Evolutionary conservation across 2,888 invertebrate genomes (phyloP).

Genomic region (Phoenoteleia sp.): DNA sequence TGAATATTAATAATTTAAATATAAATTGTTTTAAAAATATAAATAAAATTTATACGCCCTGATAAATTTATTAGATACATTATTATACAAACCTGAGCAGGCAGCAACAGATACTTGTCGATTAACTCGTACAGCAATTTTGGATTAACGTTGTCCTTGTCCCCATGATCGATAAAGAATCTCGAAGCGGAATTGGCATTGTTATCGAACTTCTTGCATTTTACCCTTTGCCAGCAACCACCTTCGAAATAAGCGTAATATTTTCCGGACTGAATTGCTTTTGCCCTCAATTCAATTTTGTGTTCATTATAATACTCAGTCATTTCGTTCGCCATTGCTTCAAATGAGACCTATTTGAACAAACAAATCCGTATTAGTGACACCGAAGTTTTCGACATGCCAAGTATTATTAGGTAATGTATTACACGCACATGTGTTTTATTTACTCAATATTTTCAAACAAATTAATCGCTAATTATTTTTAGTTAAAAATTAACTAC

Average conservation of each 20-base stretch:
- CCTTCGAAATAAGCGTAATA: slow-evolving; percentile 87
- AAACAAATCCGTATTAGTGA: too few relatives aligned
- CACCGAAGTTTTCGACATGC: too few relatives aligned
- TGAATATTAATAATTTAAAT: too few relatives aligned
- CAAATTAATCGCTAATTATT: too few relatives aligned
- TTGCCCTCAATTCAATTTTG: slow-evolving; percentile 62
- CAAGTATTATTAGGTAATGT: too few relatives aligned
- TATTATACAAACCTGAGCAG: slow-evolving; percentile 91
- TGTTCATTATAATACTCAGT: slow-evolving; percentile 83
- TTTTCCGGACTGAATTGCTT: slow-evolving; percentile 81
- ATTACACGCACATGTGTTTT: too few relatives aligned
- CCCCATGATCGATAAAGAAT: slow-evolving; percentile 93
- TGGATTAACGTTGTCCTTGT: slow-evolving; percentile 88
- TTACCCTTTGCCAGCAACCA: slow-evolving; percentile 86
- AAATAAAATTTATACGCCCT: too few relatives aligned
- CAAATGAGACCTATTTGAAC: slow-evolving; percentile 85
- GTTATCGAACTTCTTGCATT: slow-evolving; percentile 82
- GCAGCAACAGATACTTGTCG: slow-evolving; percentile 89
- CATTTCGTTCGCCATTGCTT: slow-evolving; percentile 85
- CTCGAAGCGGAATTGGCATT: slow-evolving; percentile 76
- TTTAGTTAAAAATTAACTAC: too few relatives aligned
- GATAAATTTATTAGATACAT: too few relatives aligned
- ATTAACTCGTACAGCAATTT: slow-evolving; percentile 89
- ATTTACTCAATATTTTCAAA: not conserved
- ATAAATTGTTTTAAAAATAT: too few relatives aligned